Percentiles rank a stretch among this genome's conserved stretches.
phyloP scores from a whole-genome alignment of 2,888 invertebrate genomes.

The Zelleria hepariella region DNA sequence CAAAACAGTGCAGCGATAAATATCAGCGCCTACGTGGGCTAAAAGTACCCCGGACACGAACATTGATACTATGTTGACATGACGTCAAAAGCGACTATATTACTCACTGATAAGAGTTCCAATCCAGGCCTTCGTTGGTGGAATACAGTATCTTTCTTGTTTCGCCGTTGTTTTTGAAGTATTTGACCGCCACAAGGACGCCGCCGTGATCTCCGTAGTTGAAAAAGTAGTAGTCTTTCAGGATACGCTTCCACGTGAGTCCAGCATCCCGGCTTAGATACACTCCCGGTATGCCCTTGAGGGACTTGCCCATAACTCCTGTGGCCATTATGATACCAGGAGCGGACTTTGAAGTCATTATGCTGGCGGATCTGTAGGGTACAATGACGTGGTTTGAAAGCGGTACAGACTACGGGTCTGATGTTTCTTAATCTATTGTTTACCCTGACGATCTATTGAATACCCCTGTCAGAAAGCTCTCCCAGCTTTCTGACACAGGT shows the following conservation, averaged over 20 bases:
- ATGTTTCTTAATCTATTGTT: too few relatives aligned
- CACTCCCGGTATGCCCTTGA: constrained; percentile 86
- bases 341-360: constrained; percentile 88
- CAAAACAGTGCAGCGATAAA: too few relatives aligned
- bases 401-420: too few relatives aligned
- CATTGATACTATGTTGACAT: background rate
- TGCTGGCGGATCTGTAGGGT: constrained; percentile 76
- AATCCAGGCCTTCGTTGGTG: constrained; percentile 87
- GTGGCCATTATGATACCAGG: constrained; percentile 91
- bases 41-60: background rate
- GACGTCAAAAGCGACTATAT: constrained; percentile 3
- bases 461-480: too few relatives aligned
- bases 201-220: constrained; percentile 95
- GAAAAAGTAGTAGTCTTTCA: constrained; percentile 87
- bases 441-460: too few relatives aligned
- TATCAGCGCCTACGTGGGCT: background rate
- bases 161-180: constrained; percentile 81
- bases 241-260: constrained; percentile 83
- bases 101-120: constrained; percentile 76
- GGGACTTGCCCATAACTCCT: constrained; percentile 81
- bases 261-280: constrained; percentile 88
- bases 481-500: too few relatives aligned
- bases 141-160: constrained; percentile 88
- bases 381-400: too few relatives aligned
- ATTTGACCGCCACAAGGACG: constrained; percentile 86